Conservation (phyloP, 2,797 vertebrate species). For the Vultur gryphus region DNA sequence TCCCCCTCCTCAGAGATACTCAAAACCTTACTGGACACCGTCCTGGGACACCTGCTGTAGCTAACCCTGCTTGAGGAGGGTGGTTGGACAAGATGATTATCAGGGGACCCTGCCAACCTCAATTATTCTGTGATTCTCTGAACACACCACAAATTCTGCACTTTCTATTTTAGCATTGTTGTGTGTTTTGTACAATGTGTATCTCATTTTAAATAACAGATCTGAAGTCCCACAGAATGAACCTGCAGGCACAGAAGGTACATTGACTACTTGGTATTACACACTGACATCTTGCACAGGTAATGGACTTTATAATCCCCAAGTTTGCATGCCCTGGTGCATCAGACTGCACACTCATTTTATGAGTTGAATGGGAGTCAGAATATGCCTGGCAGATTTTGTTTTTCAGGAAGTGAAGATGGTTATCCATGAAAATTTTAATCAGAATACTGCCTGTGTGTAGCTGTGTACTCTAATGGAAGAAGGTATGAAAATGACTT, state of each 20-base stretch:
- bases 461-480: neutral
- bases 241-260: neutral
- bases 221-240: neutral
- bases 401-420: neutral
- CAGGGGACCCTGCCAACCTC: neutral
- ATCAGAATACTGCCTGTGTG: neutral
- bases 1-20: neutral
- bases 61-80: neutral
- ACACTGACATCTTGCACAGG: neutral
- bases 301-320: neutral
- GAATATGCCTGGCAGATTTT: neutral
- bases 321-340: neutral
- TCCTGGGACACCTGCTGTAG: neutral
- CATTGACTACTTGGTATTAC: neutral
- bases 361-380: neutral
- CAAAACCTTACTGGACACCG: neutral
- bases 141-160: neutral
- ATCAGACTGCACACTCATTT: neutral
- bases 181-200: neutral
- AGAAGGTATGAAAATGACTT: neutral
- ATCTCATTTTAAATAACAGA: neutral
- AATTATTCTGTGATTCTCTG: neutral
- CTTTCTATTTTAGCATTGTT: neutral
- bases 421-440: neutral
- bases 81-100: neutral